Conservation (phyloP, 2,797 vertebrate genomes). For the Lagodon rhomboides region DNA sequence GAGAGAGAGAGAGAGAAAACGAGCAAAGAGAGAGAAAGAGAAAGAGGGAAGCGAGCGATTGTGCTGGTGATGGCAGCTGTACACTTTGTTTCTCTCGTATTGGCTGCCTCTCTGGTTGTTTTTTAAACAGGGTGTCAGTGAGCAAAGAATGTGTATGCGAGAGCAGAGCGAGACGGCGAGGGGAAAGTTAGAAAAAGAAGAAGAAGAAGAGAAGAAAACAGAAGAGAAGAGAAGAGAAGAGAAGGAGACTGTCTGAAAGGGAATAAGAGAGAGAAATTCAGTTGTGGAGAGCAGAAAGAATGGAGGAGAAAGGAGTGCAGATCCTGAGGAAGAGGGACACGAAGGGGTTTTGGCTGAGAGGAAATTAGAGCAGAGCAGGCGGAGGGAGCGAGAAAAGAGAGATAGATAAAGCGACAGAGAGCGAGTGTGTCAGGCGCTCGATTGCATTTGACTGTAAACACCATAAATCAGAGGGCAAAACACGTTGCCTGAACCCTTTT, state of each 20-base stretch:
- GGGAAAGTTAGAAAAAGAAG: constrained; percentile 48
- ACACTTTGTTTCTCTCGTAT: constrained; percentile 64
- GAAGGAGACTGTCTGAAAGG: not conserved
- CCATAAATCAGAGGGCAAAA: constrained; percentile 34
- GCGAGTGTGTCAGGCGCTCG: constrained; percentile 20
- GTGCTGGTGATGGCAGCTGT: constrained; percentile 66
- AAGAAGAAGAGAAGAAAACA: constrained; percentile 41
- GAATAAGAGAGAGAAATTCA: constrained; percentile 24
- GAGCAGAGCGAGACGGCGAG: constrained; percentile 29
- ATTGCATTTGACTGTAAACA: constrained; percentile 42
- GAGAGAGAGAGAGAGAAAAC: constrained; percentile 13
- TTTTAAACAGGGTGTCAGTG: constrained; percentile 74
- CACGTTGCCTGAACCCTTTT: not conserved
- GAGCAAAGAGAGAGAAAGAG: constrained; percentile 5
- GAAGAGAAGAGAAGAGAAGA: constrained; percentile 25
- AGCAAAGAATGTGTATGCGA: constrained; percentile 74
- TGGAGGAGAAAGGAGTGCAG: constrained; percentile 45
- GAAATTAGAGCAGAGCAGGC: constrained; percentile 57
- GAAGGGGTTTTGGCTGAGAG: constrained; percentile 55
- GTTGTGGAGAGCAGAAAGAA: constrained; percentile 19
- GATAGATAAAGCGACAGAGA: constrained; percentile 13
- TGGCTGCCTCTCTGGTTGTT: constrained; percentile 77
- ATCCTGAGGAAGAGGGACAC: constrained; percentile 72
- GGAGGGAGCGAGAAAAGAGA: constrained; percentile 37
- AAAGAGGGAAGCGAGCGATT: constrained; percentile 45